phyloP scores from a whole-genome alignment of 2,797 vertebrate species.

The Clarias pachynema region DNA sequence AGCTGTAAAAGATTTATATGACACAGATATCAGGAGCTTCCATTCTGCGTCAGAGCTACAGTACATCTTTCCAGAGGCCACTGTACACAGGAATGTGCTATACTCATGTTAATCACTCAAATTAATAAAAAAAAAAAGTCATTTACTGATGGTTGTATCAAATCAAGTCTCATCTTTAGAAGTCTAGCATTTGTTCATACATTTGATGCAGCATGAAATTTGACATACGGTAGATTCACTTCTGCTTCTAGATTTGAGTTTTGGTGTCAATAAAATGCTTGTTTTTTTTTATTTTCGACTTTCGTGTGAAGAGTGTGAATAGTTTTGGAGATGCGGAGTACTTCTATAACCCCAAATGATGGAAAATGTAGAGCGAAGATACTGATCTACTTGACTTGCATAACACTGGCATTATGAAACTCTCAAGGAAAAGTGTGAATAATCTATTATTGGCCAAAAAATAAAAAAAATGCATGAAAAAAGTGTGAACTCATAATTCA shows the following conservation, averaged over 20 bases:
- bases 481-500: not conserved
- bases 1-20: constrained; percentile 33
- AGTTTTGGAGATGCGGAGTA: not conserved
- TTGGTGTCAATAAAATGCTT: not conserved
- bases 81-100: not conserved
- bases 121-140: not conserved
- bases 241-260: not conserved
- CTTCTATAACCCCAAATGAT: not conserved
- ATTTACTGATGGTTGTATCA: constrained; percentile 1
- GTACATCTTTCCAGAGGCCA: not conserved
- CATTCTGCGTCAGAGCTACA: constrained; percentile 2
- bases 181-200: not conserved
- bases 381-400: not conserved
- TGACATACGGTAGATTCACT: constrained; percentile 28
- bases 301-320: not conserved
- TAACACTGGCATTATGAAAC: not conserved
- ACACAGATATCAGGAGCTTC: constrained; percentile 25
- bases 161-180: not conserved
- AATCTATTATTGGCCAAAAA: not conserved
- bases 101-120: constrained; percentile 8
- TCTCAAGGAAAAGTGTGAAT: not conserved
- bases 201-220: constrained; percentile 14
- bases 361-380: not conserved
- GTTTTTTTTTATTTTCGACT: not conserved
- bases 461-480: not conserved